Evolutionary conservation across 2,888 invertebrate species (phyloP), one percentile per base, ranked within the genome.

Genomic region (Mimumesa dahlbomi): DNA sequence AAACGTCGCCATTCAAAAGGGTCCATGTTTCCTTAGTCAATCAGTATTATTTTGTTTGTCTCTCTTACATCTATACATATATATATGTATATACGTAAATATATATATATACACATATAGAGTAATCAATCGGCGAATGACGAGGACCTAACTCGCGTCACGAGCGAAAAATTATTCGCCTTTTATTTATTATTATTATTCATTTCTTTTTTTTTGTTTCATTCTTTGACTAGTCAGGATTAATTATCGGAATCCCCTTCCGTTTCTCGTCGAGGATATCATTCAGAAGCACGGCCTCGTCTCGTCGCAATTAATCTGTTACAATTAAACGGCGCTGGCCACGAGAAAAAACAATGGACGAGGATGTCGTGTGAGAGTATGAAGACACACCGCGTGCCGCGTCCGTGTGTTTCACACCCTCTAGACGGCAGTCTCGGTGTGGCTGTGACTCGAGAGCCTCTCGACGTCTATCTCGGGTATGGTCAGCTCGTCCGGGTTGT

Each of bases 381-480:
- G 16, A 40, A 14, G 40, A 40, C 40, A 18, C 18, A 9, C 2
- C 40, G 4, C 4, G 16, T 16, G 5, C 14, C 7, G 2, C 7
- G 40, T 66, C 38, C 43, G 36, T 50, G 45, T 52, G 49, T 22
- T 9, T 29, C 42, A 57, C 36, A 48, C 70, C 59, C 74, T 76
- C 89, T 96, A 97, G 90, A 97, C 97, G 90, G 97, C 97, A 85
- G 97, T 97, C 93, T 97, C 97, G 87, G 97, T 97, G 92, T 97
- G 97, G 92, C 95, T 96, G 92, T 97, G 96, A 87, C 95, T 95
- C 89, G 96, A 96, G 86, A 97, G 93, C 84, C 96, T 94, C 92
- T 97, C 97, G 89, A 96, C 96, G 92, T 96, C 96, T 90, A 97
- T 94, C 92, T 97, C 96, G 87, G 95, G 96, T 90, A 96, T 95